These are phyloP conservation scores for Nothocercus julius DNA, from an alignment of 2,113 vertebrate species.

Conservation along the genomic window DNA sequence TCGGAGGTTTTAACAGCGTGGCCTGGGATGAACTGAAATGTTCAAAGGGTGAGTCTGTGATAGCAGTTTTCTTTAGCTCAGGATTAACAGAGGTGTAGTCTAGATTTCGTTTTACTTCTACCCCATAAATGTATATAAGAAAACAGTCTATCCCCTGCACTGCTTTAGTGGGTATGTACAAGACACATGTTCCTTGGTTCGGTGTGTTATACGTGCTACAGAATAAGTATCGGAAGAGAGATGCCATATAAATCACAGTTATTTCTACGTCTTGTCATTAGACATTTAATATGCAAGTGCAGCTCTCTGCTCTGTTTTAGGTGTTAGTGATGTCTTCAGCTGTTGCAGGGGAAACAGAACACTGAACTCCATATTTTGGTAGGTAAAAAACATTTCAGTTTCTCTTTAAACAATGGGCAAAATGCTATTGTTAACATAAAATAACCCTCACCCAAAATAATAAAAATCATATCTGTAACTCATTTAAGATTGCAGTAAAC, in stretches of 20 bases:
- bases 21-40: not conserved
- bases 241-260: fast-evolving
- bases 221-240: fast-evolving
- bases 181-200: not conserved
- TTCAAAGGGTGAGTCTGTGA: fast-evolving
- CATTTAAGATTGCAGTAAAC: not conserved
- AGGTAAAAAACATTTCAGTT: not conserved
- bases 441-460: not conserved
- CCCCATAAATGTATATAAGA: fast-evolving
- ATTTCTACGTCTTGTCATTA: not conserved
- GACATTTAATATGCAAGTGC: not conserved
- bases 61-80: not conserved
- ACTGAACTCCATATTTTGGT: not conserved
- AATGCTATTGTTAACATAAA: not conserved
- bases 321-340: not conserved
- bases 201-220: not conserved
- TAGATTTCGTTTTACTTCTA: not conserved
- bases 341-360: not conserved
- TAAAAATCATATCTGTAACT: not conserved
- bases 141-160: fast-evolving
- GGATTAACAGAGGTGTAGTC: not conserved
- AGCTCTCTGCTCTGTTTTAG: conserved; percentile 21
- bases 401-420: not conserved
- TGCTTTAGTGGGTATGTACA: fast-evolving
- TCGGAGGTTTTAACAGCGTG: not conserved